Evolutionary conservation across 1,140 invertebrate genomes (phyloP), one percentile per base, ranked within the genome.

Genomic region (Tribolium castaneum): DNA sequence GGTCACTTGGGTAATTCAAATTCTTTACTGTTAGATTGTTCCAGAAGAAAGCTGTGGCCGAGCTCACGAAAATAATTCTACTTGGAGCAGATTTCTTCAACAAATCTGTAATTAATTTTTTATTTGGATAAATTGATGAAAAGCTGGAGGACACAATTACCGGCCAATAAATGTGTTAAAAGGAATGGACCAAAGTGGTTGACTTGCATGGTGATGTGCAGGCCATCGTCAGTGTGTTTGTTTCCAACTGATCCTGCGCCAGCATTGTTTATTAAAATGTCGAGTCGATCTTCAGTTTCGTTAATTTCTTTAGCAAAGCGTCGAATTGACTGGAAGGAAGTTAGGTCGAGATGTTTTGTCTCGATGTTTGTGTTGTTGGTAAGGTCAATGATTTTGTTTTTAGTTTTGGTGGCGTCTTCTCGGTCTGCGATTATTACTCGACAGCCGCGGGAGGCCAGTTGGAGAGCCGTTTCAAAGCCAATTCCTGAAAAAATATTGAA

Each of bases 151-250:
- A 76, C 6, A 7, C 9, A 39, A 77, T 85, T 88, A 89, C 91
- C 90, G 10, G 91, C 77, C 1, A 93, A 81, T 0, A 94, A 85
- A 79, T 92, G 87, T 1, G 92, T 93, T 25, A 94, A 82, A 16
- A 93, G 84, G 84, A 93, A 94, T 5, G 91, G 92, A 39, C 91
- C 91, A 81, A 92, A 90, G 84, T 93, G 88, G 82, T 94, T 93
- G 12, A 90, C 87, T 78, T 92, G 91, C 88, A 92, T 91, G 16
- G 89, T 89, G 4, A 85, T 85, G 70, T 93, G 88, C n/a, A 93
- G 85, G 0, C 91, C 91, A 82, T 94, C 92, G 14, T 89, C 89
- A 2, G 92, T 92, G 39, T 84, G 80, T 75, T 87, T 85, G 22
- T 87, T 86, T 0, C 82, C 84, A 0, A 82, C 30, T 1, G 85